Percentiles rank a stretch among this genome's conserved stretches.
phyloP scores from a whole-genome alignment of 2,113 vertebrate genomes.

The Pollachius pollachius region DNA sequence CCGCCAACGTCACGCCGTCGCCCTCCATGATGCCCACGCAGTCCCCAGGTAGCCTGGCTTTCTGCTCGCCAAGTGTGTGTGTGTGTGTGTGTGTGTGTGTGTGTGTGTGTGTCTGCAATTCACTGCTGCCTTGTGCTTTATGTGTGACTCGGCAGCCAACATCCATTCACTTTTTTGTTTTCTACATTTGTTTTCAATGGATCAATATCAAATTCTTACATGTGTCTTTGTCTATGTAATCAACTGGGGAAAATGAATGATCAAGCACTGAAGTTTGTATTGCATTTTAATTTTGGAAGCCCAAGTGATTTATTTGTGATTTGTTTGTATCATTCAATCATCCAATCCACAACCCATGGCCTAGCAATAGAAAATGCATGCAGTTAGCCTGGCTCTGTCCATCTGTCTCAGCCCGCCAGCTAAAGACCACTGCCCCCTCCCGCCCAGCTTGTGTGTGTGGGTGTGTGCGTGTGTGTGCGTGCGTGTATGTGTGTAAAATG shows the following conservation, averaged over 20 bases:
- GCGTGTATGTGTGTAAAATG: not conserved
- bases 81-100: conserved; percentile 7
- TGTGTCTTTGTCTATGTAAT: conserved; percentile 10
- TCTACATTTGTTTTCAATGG: conserved; percentile 7
- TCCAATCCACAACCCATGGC: conserved; percentile 19
- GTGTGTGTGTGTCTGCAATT: conserved; percentile 1
- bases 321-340: conserved; percentile 26
- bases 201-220: conserved; percentile 22
- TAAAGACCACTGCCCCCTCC: conserved; percentile 45
- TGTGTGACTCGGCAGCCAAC: conserved; percentile 23
- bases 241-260: conserved; percentile 3
- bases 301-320: conserved; percentile 17
- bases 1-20: conserved; percentile 87
- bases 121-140: conserved; percentile 15
- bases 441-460: conserved; percentile 45
- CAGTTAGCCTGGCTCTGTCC: conserved; percentile 37
- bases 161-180: not conserved
- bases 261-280: conserved; percentile 15
- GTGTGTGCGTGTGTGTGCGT: conserved; percentile 25
- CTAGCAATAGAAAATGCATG: conserved; percentile 44
- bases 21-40: conserved; percentile 97
- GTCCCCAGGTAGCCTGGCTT: conserved; percentile 84
- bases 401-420: conserved; percentile 56
- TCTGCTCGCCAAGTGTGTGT: not conserved
- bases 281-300: conserved; percentile 42